These are phyloP conservation scores for Clarias magur DNA, from an alignment of 2,113 vertebrate genomes.

Conservation along the genomic window DNA sequence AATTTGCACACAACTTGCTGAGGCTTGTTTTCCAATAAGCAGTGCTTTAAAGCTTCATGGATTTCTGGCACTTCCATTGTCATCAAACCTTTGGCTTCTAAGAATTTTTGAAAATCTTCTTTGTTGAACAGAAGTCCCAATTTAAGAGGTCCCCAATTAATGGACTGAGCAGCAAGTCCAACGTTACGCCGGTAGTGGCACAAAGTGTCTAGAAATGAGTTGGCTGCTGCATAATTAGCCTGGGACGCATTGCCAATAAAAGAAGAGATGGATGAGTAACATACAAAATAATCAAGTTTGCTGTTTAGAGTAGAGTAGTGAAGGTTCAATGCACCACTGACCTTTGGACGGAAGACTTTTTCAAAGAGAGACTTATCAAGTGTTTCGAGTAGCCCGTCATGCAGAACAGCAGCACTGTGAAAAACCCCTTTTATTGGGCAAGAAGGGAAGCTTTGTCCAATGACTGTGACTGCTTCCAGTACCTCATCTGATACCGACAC, in stretches of 20 bases:
- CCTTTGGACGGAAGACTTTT: slow-evolving; percentile 82
- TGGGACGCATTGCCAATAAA: slow-evolving; percentile 81
- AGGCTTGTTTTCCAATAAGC: slow-evolving; percentile 71
- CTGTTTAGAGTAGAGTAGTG: slow-evolving; percentile 73
- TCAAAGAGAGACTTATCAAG: slow-evolving; percentile 76
- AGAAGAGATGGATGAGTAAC: slow-evolving; percentile 84
- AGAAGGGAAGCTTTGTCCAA: slow-evolving; percentile 65
- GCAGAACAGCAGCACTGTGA: slow-evolving; percentile 82
- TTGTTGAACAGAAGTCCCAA: slow-evolving; percentile 78
- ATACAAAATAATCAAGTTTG: slow-evolving; percentile 84
- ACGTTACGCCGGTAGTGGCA: slow-evolving; percentile 80
- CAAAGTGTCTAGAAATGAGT: slow-evolving; percentile 83
- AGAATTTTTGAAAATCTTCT: slow-evolving; percentile 71
- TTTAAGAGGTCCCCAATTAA: slow-evolving; percentile 87
- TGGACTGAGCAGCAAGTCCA: slow-evolving; percentile 80
- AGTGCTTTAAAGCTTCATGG: slow-evolving; percentile 72
- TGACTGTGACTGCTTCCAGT: slow-evolving; percentile 62
- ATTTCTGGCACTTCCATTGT: slow-evolving; percentile 75
- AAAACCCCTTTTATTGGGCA: slow-evolving; percentile 81
- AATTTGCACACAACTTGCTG: slow-evolving; percentile 80
- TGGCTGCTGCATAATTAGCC: slow-evolving; percentile 86
- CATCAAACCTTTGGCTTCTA: slow-evolving; percentile 78
- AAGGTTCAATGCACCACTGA: slow-evolving; percentile 81
- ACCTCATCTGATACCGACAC: slow-evolving; percentile 66
- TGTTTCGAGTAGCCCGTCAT: slow-evolving; percentile 74